phyloP scores from a whole-genome alignment of 2,797 vertebrate species.

The Nyctibius grandis region DNA sequence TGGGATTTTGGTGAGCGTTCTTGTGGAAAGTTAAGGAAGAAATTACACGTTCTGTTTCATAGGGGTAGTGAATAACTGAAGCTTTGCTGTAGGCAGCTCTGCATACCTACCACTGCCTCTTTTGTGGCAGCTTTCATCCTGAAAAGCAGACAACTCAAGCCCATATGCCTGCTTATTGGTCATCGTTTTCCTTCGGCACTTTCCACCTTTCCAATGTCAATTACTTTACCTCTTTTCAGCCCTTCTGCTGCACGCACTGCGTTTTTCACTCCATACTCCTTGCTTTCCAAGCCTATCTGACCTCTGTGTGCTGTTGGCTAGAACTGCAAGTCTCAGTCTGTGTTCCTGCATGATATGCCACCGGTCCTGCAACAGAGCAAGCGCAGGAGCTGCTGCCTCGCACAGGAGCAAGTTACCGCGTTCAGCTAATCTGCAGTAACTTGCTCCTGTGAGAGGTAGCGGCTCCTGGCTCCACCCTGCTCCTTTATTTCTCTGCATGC shows the following conservation, averaged over 20 bases:
- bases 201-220: neutral
- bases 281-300: neutral
- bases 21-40: neutral
- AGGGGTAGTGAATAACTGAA: neutral
- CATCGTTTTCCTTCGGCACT: fast-evolving
- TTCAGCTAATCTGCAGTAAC: constrained; percentile 38
- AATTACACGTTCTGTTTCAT: neutral
- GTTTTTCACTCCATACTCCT: neutral
- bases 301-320: neutral
- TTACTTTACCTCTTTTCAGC: neutral
- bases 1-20: neutral
- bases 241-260: neutral
- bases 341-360: neutral
- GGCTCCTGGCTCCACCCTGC: constrained; percentile 30
- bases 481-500: neutral
- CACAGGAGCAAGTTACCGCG: constrained; percentile 48
- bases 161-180: neutral
- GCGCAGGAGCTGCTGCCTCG: constrained; percentile 41
- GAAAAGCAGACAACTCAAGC: neutral
- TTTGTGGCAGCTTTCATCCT: neutral
- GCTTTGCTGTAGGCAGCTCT: neutral
- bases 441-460: constrained; percentile 19
- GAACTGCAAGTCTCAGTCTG: neutral
- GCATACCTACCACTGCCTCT: neutral
- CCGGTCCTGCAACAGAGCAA: neutral